Evolutionary conservation across 2,797 vertebrate genomes (phyloP).

Genomic region (Falco peregrinus): DNA sequence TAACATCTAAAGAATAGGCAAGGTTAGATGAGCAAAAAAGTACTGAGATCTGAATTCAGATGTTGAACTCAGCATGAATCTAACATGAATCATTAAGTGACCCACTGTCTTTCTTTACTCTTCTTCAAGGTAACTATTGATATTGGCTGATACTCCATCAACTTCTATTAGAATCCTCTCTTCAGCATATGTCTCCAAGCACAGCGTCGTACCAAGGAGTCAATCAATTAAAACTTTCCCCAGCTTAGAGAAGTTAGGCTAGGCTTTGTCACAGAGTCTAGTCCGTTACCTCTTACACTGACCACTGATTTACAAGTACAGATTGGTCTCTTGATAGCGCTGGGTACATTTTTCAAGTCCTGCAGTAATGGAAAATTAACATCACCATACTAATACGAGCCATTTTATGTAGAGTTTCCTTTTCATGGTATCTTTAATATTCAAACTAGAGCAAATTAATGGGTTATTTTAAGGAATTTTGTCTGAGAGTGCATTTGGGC

Average conservation of each 20-base stretch:
- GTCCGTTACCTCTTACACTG: background rate
- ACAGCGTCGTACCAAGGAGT: background rate
- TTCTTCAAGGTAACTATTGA: background rate
- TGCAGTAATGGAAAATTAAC: slow-evolving; percentile 8
- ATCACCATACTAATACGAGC: background rate
- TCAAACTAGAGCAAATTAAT: background rate
- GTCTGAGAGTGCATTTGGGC: background rate
- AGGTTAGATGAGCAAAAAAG: background rate
- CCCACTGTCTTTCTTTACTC: background rate
- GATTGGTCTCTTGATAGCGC: fast-evolving
- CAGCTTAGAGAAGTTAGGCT: background rate
- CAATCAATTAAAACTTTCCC: background rate
- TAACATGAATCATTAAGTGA: background rate
- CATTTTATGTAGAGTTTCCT: background rate
- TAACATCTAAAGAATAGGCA: background rate
- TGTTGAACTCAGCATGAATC: background rate
- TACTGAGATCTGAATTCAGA: background rate
- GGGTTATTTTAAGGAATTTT: slow-evolving; percentile 27
- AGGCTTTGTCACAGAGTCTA: background rate
- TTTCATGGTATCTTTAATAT: slow-evolving; percentile 12
- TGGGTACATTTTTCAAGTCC: background rate
- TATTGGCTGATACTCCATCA: background rate
- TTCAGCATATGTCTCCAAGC: background rate
- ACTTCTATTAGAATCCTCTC: background rate
- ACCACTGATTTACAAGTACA: background rate